phyloP scores from a whole-genome alignment of 2,797 vertebrate genomes.

The Anguilla pacifica region DNA sequence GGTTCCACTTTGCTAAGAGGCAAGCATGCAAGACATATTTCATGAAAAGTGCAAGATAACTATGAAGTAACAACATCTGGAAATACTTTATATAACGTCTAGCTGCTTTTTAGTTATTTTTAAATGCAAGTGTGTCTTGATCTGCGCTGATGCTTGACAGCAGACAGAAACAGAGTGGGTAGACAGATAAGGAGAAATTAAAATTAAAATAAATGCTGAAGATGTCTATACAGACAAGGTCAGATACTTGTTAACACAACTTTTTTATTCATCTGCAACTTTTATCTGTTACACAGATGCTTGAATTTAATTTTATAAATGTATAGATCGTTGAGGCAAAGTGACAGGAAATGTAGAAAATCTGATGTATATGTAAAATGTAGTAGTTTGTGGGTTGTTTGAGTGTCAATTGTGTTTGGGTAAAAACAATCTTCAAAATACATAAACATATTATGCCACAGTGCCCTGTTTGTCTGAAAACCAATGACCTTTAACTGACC shows the following conservation, averaged over 20 bases:
- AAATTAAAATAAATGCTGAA: not conserved
- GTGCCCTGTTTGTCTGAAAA: not conserved
- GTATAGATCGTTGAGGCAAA: not conserved
- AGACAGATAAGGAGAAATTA: constrained; percentile 13
- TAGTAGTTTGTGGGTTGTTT: not conserved
- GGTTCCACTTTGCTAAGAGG: not conserved
- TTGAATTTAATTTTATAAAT: not conserved
- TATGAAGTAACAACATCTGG: constrained; percentile 4
- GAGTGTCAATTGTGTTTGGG: not conserved
- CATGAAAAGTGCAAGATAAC: not conserved
- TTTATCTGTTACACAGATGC: not conserved
- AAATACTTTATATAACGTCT: not conserved
- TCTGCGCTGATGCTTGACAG: not conserved
- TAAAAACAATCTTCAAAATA: not conserved
- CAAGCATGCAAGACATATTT: not conserved
- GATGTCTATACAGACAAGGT: constrained; percentile 11
- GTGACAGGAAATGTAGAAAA: constrained; percentile 1
- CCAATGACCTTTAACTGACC: not conserved
- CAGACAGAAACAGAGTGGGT: constrained; percentile 15
- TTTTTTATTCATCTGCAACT: constrained; percentile 12
- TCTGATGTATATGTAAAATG: not conserved
- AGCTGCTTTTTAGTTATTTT: not conserved
- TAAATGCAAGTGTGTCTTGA: not conserved
- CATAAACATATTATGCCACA: not conserved
- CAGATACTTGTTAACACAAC: constrained; percentile 10